Base-by-base conservation (phyloP, 2,797 vertebrate species). In the Pteropus rufus region DNA sequence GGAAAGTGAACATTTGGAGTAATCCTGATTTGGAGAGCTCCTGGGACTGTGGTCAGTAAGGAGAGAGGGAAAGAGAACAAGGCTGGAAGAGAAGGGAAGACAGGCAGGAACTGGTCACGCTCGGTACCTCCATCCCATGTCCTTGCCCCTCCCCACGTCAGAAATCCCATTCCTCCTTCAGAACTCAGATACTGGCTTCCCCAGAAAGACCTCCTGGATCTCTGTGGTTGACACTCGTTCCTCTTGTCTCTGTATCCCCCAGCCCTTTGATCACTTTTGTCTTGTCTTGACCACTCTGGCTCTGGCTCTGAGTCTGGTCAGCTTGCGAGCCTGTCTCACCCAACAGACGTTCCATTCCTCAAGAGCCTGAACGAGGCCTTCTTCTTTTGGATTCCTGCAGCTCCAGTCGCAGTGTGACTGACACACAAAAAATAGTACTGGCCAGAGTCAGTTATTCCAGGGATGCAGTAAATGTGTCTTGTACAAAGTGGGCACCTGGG, bases 141-240 rank as follows among this genome's bases (percentile, higher is more conserved):
- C 39, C n/a, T 41, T 7, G 3, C 0, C n/a, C 11, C 19, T n/a
- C 24, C 34, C 24, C 1, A 12, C 10, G 1, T 34, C 44, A 11
- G 41, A 79, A 72, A 58, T 36, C 73, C 79, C 7, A 6, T 72
- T 76, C 70, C 31, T 88, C 65, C 39, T 34, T n/a, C 26, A 69
- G 54, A 26, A 36, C 58, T 79, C 76, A 18, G 60, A 44, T n/a
- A 5, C 29, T 4, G 39, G 60, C 54, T 64, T 79, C 49, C 52
- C 44, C 85, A 75, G 49, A n/a, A 54, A 65, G 29, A 7, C 52
- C 52, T 18, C 54, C 29, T 7, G 31, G 60, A 1, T 87, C n/a
- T 82, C 72, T 39, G 54, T 18, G 76, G 14, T 41, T 18, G 36
- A 46, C 31, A 26, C 24, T 7, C 4, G 0, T 76, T 46, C 31